Percentiles rank a stretch among this genome's conserved stretches.
These are phyloP conservation scores for Potamarius usumacintae DNA, from an alignment of 2,113 vertebrate genomes.

Conservation along the genomic window DNA sequence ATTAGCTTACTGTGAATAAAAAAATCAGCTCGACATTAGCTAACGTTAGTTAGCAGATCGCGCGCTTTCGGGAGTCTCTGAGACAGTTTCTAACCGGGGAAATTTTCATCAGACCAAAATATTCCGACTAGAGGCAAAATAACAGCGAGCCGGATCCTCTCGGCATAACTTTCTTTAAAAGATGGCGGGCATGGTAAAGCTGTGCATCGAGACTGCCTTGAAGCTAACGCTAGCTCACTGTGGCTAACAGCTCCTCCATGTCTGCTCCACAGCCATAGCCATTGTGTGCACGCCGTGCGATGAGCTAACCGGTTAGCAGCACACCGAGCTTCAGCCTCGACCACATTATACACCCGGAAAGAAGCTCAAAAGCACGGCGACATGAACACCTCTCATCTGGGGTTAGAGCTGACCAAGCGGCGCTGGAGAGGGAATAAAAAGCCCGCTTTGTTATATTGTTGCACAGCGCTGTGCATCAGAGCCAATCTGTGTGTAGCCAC, in stretches of 20 bases:
- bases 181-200: slow-evolving; percentile 86
- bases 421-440: slow-evolving; percentile 21
- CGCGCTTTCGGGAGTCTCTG: background rate
- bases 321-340: background rate
- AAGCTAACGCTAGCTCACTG: slow-evolving; percentile 22
- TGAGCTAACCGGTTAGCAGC: slow-evolving; percentile 36
- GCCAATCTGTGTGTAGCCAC: slow-evolving; percentile 45
- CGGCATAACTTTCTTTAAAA: slow-evolving; percentile 77
- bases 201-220: slow-evolving; percentile 52
- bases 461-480: slow-evolving; percentile 80
- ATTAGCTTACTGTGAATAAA: slow-evolving; percentile 9
- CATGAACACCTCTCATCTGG: background rate
- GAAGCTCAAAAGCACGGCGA: slow-evolving; percentile 2
- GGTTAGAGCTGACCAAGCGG: slow-evolving; percentile 13
- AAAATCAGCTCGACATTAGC: slow-evolving; percentile 13
- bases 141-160: slow-evolving; percentile 2
- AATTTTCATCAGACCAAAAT: background rate
- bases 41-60: slow-evolving; percentile 17
- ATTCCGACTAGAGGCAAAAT: background rate
- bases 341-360: background rate
- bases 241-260: slow-evolving; percentile 52
- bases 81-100: background rate
- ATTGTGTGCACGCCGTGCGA: slow-evolving; percentile 28
- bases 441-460: slow-evolving; percentile 82
- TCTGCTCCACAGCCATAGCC: slow-evolving; percentile 31